These are phyloP conservation scores for Drosophila serrata DNA, from an alignment of 1,140 invertebrate species.

Conservation along the genomic window DNA sequence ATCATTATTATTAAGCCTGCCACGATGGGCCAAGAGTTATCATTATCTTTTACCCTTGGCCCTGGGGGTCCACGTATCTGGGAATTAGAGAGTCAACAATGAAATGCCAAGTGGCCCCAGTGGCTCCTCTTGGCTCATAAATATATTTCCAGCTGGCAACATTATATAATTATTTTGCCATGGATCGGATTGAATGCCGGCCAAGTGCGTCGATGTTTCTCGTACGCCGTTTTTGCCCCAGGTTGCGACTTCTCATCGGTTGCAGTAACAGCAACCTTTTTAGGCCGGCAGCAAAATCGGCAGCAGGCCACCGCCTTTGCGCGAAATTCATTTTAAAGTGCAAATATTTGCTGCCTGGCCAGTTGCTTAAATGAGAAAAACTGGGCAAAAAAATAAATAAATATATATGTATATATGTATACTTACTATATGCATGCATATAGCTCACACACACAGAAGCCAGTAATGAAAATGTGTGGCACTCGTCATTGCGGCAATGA, in stretches of 20 bases:
- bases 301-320: constrained; percentile 36
- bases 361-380: constrained; percentile 55
- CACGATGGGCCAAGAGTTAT: constrained; percentile 30
- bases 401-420: too few species aligned
- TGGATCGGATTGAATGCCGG: constrained; percentile 35
- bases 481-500: constrained; percentile 55
- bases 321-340: constrained; percentile 73
- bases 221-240: constrained; percentile 38
- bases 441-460: constrained; percentile 25
- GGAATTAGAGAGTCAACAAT: constrained; percentile 57
- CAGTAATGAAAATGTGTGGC: constrained; percentile 73
- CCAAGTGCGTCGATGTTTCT: constrained; percentile 30
- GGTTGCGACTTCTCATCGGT: constrained; percentile 6
- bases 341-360: constrained; percentile 70
- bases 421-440: not conserved
- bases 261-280: constrained; percentile 43
- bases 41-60: constrained; percentile 52
- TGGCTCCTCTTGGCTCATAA: constrained; percentile 52
- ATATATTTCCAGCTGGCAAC: constrained; percentile 69
- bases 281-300: constrained; percentile 51
- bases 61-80: constrained; percentile 30
- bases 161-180: constrained; percentile 80
- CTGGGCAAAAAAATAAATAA: constrained; percentile 15
- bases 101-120: constrained; percentile 43
- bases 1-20: constrained; percentile 76